Conservation (phyloP, 2,113 vertebrate genomes). For the Passerina amoena region DNA sequence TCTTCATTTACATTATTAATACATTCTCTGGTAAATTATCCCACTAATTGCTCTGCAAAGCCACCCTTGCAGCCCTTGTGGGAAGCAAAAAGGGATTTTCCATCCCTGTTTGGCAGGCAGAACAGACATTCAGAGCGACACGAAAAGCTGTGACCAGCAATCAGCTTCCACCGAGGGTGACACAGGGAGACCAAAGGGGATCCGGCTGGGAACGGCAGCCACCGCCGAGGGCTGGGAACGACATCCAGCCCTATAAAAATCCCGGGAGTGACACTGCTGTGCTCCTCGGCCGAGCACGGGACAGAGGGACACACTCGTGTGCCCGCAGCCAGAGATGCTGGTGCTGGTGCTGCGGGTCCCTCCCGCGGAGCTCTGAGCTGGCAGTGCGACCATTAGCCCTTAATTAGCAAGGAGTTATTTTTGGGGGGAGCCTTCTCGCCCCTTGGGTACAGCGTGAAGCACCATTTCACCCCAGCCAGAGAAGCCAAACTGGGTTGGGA, state of each 20-base stretch:
- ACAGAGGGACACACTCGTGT: background rate
- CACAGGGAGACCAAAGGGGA: background rate
- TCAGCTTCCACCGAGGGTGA: background rate
- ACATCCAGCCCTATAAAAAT: rapidly evolving
- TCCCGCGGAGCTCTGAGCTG: conserved; percentile 45
- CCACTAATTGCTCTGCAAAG: background rate
- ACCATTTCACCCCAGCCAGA: conserved; percentile 46
- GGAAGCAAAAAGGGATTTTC: background rate
- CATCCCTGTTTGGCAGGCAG: background rate
- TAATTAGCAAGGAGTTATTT: background rate
- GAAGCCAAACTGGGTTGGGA: background rate
- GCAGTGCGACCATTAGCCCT: conserved; percentile 54
- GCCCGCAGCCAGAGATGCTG: background rate
- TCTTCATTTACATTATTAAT: background rate
- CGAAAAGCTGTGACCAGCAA: background rate
- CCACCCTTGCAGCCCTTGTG: background rate
- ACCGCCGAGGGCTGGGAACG: rapidly evolving
- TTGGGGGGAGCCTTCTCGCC: background rate
- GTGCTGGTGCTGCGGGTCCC: background rate
- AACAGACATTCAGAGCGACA: background rate
- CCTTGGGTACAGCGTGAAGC: conserved; percentile 38
- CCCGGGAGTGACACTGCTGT: background rate
- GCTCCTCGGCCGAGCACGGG: background rate
- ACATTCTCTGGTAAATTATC: background rate
- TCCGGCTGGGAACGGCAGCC: background rate